Conservation (phyloP, 2,113 vertebrate species). For the Paradisaea rubra region DNA sequence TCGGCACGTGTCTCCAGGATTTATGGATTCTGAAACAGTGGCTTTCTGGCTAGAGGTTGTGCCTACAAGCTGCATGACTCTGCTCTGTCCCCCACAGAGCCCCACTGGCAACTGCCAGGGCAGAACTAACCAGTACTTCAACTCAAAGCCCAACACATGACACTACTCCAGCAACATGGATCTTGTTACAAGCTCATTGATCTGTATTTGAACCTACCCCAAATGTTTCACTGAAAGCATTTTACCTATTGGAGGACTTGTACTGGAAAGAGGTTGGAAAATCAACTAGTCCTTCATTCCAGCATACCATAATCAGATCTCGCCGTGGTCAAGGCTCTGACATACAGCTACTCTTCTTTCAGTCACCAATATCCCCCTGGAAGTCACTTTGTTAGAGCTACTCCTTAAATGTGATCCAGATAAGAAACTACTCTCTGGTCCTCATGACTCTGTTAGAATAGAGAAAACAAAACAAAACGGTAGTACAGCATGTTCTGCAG, state of each 20-base stretch:
- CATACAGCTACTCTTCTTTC: neutral
- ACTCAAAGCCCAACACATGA: neutral
- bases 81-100: neutral
- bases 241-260: neutral
- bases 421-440: neutral
- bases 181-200: neutral
- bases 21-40: neutral
- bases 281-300: neutral
- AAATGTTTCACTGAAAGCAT: neutral
- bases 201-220: neutral
- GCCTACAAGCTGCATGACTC: neutral
- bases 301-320: neutral
- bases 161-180: neutral
- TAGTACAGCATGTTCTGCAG: slow-evolving; percentile 1
- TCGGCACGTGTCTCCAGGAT: neutral
- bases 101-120: neutral
- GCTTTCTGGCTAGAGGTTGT: neutral
- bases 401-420: neutral
- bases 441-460: neutral
- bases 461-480: neutral
- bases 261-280: neutral
- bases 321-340: neutral
- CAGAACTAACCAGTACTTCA: neutral
- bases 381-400: neutral
- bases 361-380: neutral